Base-by-base conservation (phyloP, 2,888 invertebrate genomes). In the Mycalesis mineus region DNA sequence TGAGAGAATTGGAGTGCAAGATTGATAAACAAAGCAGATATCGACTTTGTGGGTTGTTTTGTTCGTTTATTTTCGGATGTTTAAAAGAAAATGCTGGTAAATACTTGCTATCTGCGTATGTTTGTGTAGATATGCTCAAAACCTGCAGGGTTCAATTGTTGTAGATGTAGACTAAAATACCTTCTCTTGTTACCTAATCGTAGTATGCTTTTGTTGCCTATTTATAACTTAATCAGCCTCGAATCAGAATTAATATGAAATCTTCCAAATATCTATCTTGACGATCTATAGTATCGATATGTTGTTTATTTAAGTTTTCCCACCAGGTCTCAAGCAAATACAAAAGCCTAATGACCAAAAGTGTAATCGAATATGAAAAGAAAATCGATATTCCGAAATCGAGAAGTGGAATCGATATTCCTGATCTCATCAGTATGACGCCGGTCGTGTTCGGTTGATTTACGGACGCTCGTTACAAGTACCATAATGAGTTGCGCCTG, bases 391-490 rank as follows among this genome's bases (percentile, higher is more conserved):
- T 67, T 63, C 67, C 63, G 68, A 65, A 68, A 69, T 65, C 62
- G 66, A 68, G 66, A 67, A 62, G 65, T 61, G 64, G 74, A 78
- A 82, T 82, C 80, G 80, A 79, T 80, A 82, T 79, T 75, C 67
- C 65, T 69, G 75, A 78, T 67, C 68, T 68, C 68, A 68, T 75
- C 74, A 70, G 68, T 72, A 68, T 70, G 81, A 85, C 84, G 84
- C 84, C 85, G 80, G 80, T 80, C 84, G 84, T 80, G 84, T 79
- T 75, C 75, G 78, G 72, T 78, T 85, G 87, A 88, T 85, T 87
- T 86, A 85, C 85, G 79, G 73, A 71, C 74, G 75, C 78, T 84
- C 82, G 85, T 86, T 84, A 84, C 77, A 80, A 76, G 72, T 67
- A 72, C 75, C 73, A 77, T 86, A 86, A 85, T 86, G 87, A 87